These are phyloP conservation scores for Phrynocephalus vlangalii DNA, from an alignment of 2,797 vertebrate genomes.

Conservation along the genomic window DNA sequence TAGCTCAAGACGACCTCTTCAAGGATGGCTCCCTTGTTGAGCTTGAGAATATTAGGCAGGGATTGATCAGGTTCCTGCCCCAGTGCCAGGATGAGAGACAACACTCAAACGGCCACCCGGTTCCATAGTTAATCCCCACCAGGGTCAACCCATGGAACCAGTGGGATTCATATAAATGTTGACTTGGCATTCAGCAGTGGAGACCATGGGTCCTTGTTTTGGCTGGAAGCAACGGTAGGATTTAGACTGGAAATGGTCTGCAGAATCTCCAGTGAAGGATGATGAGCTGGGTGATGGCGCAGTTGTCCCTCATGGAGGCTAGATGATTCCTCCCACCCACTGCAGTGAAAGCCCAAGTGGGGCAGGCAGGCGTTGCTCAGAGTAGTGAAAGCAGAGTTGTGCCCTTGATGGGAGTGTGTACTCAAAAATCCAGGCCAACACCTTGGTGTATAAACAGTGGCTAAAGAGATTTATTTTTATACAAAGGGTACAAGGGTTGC, in stretches of 20 bases:
- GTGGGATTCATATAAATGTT: no score
- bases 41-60: no score
- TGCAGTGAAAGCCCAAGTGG: no score
- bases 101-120: no score
- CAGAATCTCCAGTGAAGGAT: no score
- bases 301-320: background rate
- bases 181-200: background rate
- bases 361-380: background rate
- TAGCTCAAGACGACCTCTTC: no score
- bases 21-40: no score
- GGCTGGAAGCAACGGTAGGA: background rate
- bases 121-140: no score
- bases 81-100: no score
- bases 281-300: background rate
- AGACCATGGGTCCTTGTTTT: background rate
- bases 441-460: conserved; percentile 68
- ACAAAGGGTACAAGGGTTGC: conserved; percentile 71
- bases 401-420: no score
- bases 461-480: conserved; percentile 77
- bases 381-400: background rate
- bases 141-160: no score
- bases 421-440: background rate
- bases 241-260: background rate
- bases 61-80: no score
- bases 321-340: background rate